Conservation (phyloP, 1,140 invertebrate species). For the Linepithema humile region DNA sequence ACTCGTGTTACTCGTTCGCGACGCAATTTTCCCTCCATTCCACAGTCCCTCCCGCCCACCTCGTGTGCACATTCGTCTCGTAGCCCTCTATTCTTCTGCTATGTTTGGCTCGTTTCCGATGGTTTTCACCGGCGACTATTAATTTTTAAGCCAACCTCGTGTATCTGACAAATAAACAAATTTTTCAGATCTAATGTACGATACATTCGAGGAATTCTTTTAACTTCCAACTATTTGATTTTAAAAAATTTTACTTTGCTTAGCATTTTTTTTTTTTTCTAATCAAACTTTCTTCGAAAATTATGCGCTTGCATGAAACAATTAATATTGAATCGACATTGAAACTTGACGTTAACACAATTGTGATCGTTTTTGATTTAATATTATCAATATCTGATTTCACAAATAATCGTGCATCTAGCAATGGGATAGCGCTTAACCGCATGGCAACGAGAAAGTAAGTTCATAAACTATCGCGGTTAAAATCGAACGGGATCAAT, state of each 20-base stretch:
- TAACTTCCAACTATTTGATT: neutral
- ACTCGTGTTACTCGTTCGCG: slow-evolving; percentile 78
- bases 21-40: slow-evolving; percentile 74
- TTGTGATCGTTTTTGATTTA: neutral
- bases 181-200: neutral
- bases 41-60: neutral
- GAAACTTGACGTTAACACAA: neutral
- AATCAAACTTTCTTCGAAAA: neutral
- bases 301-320: neutral
- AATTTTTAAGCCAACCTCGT: slow-evolving; percentile 30
- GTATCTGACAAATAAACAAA: neutral
- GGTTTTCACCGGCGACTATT: slow-evolving; percentile 33
- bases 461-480: slow-evolving; percentile 26
- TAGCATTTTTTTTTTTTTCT: neutral
- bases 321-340: neutral
- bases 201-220: neutral
- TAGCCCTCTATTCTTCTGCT: slow-evolving; percentile 36
- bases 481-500: slow-evolving; percentile 10
- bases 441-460: neutral
- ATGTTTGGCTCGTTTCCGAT: neutral
- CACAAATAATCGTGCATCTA: neutral
- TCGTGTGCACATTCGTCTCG: neutral
- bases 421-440: neutral
- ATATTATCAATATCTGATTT: neutral
- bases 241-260: too few species aligned